These are phyloP conservation scores for Ceratitis capitata DNA, from an alignment of 1,140 invertebrate genomes.

Conservation along the genomic window DNA sequence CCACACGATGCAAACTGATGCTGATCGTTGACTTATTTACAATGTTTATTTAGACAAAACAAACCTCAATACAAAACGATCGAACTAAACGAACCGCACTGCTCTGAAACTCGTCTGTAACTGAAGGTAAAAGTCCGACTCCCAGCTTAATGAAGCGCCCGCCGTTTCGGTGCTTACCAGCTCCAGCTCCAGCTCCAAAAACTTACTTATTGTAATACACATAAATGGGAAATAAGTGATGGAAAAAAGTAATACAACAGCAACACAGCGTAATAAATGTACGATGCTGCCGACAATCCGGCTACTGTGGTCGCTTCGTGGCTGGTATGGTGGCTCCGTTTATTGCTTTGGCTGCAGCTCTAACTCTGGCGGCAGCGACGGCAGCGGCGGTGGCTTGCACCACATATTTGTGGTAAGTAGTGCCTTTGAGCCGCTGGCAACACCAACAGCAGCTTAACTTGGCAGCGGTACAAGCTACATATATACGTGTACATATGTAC, in stretches of 20 bases:
- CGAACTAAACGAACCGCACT: conserved; percentile 39
- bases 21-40: too few relatives aligned
- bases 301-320: background rate
- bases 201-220: background rate
- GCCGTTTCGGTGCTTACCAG: background rate
- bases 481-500: background rate
- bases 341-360: background rate
- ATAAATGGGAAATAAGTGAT: background rate
- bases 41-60: background rate
- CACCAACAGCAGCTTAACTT: background rate
- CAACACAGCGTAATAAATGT: background rate
- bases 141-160: conserved; percentile 32
- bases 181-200: background rate
- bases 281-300: conserved; percentile 16
- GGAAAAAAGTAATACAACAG: background rate
- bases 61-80: background rate
- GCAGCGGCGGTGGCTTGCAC: background rate
- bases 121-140: conserved; percentile 46
- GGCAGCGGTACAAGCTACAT: background rate
- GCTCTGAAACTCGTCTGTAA: conserved; percentile 45
- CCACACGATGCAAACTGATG: background rate
- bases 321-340: too few relatives aligned
- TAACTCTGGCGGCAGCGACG: background rate
- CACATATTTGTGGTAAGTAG: conserved; percentile 19
- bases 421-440: background rate